phyloP scores from a whole-genome alignment of 2,797 vertebrate genomes.

The Tokudaia tokunoshimensis region DNA sequence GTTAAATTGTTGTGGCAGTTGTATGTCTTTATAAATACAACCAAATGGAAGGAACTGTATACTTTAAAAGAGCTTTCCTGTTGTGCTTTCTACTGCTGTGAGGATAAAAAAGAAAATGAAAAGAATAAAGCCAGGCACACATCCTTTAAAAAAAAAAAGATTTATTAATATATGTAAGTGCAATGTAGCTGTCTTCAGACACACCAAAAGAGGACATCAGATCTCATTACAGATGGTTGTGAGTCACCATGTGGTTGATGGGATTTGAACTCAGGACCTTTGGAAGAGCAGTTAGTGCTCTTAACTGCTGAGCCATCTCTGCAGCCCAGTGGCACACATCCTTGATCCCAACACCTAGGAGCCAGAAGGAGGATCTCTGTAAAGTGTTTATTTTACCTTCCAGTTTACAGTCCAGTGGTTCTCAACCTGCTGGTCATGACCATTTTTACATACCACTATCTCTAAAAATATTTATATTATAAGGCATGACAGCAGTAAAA shows the following conservation, averaged over 20 bases:
- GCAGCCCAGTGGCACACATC: not conserved
- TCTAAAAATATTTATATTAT: not conserved
- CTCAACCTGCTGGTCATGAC: not conserved
- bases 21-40: constrained; percentile 29
- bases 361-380: not conserved
- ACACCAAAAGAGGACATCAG: too few relatives aligned
- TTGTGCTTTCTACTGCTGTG: not conserved
- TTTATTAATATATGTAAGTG: too few relatives aligned
- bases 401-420: not conserved
- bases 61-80: not conserved
- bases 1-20: not conserved
- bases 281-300: too few relatives aligned
- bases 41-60: not conserved
- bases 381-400: not conserved
- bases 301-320: too few relatives aligned
- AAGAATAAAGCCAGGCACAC: not conserved
- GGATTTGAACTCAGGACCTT: too few relatives aligned
- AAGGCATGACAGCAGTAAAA: not conserved
- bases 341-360: not conserved
- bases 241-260: too few relatives aligned
- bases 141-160: too few relatives aligned
- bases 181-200: too few relatives aligned
- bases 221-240: too few relatives aligned
- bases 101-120: not conserved
- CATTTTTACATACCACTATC: not conserved